Percentiles rank a stretch among this genome's conserved stretches.
phyloP scores from a whole-genome alignment of 2,797 vertebrate genomes.

The Fistularia tabacaria region DNA sequence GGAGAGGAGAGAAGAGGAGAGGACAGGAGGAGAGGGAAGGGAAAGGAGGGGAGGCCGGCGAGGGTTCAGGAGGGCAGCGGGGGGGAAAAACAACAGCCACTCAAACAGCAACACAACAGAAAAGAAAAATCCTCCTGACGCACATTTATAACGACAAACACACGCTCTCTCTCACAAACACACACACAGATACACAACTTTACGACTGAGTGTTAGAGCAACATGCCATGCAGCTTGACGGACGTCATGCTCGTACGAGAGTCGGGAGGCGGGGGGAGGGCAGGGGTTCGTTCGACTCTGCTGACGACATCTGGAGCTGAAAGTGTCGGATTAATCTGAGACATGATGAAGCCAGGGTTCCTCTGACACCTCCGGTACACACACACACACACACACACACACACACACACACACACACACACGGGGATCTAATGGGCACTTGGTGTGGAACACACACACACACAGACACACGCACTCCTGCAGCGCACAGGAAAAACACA shows the following conservation, averaged over 20 bases:
- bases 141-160: conserved; percentile 23
- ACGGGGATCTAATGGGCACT: too few relatives aligned
- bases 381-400: too few relatives aligned
- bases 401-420: too few relatives aligned
- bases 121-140: conserved; percentile 33
- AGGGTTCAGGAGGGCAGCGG: conserved; percentile 28
- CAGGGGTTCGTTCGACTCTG: too few relatives aligned
- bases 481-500: too few relatives aligned
- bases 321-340: too few relatives aligned
- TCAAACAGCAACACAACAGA: conserved; percentile 31
- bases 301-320: conserved; percentile 26
- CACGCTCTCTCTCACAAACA: not conserved
- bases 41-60: conserved; percentile 32
- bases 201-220: conserved; percentile 38
- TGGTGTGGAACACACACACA: too few relatives aligned
- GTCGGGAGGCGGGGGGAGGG: too few relatives aligned
- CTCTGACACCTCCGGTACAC: too few relatives aligned
- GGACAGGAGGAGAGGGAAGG: conserved; percentile 28
- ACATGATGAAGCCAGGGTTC: too few relatives aligned
- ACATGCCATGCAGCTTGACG: conserved; percentile 44
- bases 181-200: not conserved
- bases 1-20: conserved; percentile 19
- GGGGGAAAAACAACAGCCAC: conserved; percentile 43
- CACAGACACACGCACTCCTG: too few relatives aligned
- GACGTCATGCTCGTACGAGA: conserved; percentile 39